Conservation (phyloP, 2,797 vertebrate species). For the Pipistrellus kuhlii region DNA sequence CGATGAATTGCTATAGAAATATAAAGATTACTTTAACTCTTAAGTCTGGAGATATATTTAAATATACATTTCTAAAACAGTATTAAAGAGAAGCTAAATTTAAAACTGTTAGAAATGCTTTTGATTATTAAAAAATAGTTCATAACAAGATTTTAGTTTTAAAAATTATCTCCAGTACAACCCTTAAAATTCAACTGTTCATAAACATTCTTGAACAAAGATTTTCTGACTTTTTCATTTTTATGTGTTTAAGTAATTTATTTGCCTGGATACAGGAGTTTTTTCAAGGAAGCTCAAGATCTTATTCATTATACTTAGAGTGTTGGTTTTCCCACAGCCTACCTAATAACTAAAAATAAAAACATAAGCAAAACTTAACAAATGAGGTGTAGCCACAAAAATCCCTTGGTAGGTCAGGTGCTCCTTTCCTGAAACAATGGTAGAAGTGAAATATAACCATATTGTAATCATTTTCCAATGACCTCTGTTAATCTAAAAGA, state of each 20-base stretch:
- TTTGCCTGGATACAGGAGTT: neutral
- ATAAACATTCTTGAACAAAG: neutral
- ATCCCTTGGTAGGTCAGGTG: neutral
- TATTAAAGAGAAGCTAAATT: conserved; percentile 12
- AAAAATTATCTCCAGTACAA: neutral
- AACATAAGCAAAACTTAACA: neutral
- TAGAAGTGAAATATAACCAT: neutral
- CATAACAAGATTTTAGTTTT: neutral
- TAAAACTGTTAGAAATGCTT: conserved; percentile 36
- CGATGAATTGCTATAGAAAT: neutral
- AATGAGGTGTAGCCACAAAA: neutral
- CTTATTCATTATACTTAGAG: conserved; percentile 37
- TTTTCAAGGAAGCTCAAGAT: neutral
- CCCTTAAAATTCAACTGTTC: neutral
- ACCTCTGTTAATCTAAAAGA: conserved; percentile 33
- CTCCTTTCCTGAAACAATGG: neutral
- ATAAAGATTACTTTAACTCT: neutral
- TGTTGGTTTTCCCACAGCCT: neutral
- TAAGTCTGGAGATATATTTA: neutral
- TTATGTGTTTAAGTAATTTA: conserved; percentile 8
- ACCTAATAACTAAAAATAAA: neutral
- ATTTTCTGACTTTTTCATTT: conserved; percentile 45
- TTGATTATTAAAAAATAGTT: conserved; percentile 43
- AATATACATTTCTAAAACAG: neutral
- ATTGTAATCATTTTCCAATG: neutral